Base-by-base conservation (phyloP, 2,888 invertebrate species). In the Drosophila parthenogenetica region DNA sequence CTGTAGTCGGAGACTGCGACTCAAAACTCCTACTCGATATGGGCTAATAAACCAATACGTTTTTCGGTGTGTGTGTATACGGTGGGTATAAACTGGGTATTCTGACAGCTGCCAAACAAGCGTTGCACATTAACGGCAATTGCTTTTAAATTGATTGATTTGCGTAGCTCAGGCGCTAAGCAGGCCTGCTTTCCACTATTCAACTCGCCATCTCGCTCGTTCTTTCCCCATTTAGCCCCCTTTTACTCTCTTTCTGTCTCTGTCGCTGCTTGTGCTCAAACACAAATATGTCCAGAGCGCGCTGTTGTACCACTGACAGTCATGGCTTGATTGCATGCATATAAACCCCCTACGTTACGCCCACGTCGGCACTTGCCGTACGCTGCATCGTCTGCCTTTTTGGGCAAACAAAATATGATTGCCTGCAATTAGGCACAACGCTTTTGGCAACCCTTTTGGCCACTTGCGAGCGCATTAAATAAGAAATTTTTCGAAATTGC, bases 131-230 rank as follows among this genome's bases (percentile, higher is more conserved):
- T 83, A 83, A 83, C 84, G 84, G 84, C 87, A 86, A 83, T 86
- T 86, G 83, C 84, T 83, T 86, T 83, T 77, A 84, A 86, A 84
- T 83, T 86, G 83, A 83, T 83, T 84, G 87, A 83, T 86, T 86
- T 86, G 87, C 82, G 69, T 74, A 69, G 74, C 49, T 64, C 65
- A 69, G 60, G 65, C 60, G 57, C 66, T 69, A 79, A 59, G 49
- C 69, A 16, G 62, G 11, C 35, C 19, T 35, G n/a, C 19, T 5
- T 5, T 35, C 35, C 32, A 11, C 11, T 32, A 5, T 32, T 7
- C 5, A 10, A 22, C 37, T 25, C 25, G 13, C 8, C 10, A 0
- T 29, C 53, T 17, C n/a, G 5, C 22, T 22, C 22, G 22, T 5
- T 0, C 5, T 22, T 5, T 22, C 14, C 2, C 11, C n/a, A n/a